Evolutionary conservation across 1,140 invertebrate genomes (phyloP), one percentile per base, ranked within the genome.

Genomic region (Catajapyx aquilonaris): DNA sequence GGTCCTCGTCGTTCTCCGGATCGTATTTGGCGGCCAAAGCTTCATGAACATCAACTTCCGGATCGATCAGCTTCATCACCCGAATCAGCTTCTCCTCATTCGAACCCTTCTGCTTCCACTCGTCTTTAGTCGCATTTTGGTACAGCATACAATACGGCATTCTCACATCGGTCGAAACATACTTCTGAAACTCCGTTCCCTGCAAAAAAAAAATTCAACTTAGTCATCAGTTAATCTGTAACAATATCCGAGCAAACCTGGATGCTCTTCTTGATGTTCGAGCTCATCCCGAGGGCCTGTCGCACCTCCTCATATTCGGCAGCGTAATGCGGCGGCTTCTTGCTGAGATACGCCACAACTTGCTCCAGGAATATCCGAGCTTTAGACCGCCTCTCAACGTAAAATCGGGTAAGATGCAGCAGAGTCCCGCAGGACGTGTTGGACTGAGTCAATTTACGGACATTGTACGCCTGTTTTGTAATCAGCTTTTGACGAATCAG

Each of bases 371-470:
- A n/a, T n/a, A n/a, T n/a, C n/a, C n/a, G n/a, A n/a, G n/a, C n/a
- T n/a, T n/a, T n/a, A n/a, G n/a, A n/a, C n/a, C n/a, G n/a, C 10
- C 64, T 54, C 40, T 64, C 61, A 2, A 56, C 55, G 47, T 60
- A 74, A 50, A 75, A 78, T 39, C 68, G 53, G 4, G 61, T 51
- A 17, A 77, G 53, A 48, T 75, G 71, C 19, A 75, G 41, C 7
- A 73, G 48, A 39, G 57, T 62, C 10, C 65, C 63, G 36, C 50
- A 55, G 23, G 52, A 55, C n/a, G 30, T 59, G 54, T 41, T 53
- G 48, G 5, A 53, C 50, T 41, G 42, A 20, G 13, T 40, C 41
- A 28, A 46, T 51, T 41, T 56, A 59, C 41, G 57, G 52, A 44
- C 58, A 54, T 42, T 35, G 36, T 31, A 37, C 23, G 64, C 54